Base-by-base conservation (phyloP, 2,113 vertebrate genomes). In the Platycercus adscitus region DNA sequence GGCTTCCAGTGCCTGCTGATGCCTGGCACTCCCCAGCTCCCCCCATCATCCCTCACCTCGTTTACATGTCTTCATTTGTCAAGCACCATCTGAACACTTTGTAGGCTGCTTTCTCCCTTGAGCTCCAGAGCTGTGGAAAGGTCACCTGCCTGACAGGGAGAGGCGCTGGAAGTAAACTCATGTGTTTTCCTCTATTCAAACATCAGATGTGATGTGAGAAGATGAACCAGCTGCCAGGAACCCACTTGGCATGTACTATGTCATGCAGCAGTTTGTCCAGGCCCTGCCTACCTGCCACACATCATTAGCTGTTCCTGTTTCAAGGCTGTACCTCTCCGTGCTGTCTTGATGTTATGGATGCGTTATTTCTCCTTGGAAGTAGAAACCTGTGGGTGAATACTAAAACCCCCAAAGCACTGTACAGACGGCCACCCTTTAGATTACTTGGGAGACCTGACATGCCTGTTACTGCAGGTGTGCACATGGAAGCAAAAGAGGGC, bases 21-120 rank as follows among this genome's bases (percentile, higher is more conserved):
- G 35, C 64, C 47, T 55, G 56, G 33, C n/a, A 35, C 61, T 60
- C 58, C 61, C 17, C 17, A 17, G 29, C 52, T 15, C 2, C 23
- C 8, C 2, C 52, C 2, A 25, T 81, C 7, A 2, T 50, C 83
- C 80, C 71, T 72, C 33, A 21, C 77, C 68, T 88, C 1, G 0
- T 94, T 95, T 89, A 44, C 71, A 71, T 86, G 63, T 75, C 63
- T 89, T 71, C 75, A 77, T 94, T 95, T 95, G 92, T 89, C 86
- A 83, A 46, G 84, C 37, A 72, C n/a, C 46, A 5, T 37, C 29
- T 6, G 82, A 94, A 78, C 80, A 58, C 60, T 83, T 56, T 2
- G 14, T 37, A 37, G 70, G 66, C 83, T 90, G 71, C 81, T 47
- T 90, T 78, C 60, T 95, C 71, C 53, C 60, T 37, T 70, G 83